These are phyloP conservation scores for Rhadinocentrus ornatus DNA, from an alignment of 2,797 vertebrate species.

Conservation along the genomic window DNA sequence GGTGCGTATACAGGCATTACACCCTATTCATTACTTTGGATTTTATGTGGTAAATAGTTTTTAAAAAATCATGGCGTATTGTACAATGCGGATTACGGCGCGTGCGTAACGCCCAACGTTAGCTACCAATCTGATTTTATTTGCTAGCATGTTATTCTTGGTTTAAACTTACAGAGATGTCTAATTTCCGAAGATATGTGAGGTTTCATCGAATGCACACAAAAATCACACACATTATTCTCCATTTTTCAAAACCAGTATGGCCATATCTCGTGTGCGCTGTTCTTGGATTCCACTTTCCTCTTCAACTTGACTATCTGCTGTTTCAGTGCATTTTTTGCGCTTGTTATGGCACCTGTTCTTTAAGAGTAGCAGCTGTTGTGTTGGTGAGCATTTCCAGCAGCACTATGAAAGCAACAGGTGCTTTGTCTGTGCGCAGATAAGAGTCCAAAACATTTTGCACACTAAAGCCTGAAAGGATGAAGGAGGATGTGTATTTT, in stretches of 20 bases:
- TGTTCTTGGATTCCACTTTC: slow-evolving; percentile 8
- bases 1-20: slow-evolving; percentile 45
- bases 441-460: slow-evolving; percentile 19
- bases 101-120: background rate
- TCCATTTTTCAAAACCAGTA: background rate
- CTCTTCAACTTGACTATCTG: background rate
- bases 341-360: slow-evolving; percentile 26
- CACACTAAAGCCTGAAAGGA: slow-evolving; percentile 19
- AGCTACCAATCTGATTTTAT: background rate
- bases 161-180: background rate
- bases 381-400: slow-evolving; percentile 45
- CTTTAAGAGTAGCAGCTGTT: slow-evolving; percentile 53
- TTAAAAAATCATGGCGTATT: background rate
- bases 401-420: slow-evolving; percentile 58
- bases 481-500: background rate
- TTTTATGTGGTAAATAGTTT: background rate
- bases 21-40: background rate
- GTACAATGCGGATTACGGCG: no score
- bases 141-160: background rate
- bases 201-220: background rate
- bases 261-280: background rate
- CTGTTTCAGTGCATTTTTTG: background rate
- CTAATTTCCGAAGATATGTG: background rate
- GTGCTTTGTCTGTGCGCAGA: slow-evolving; percentile 41
- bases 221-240: background rate